phyloP scores from a whole-genome alignment of 2,888 invertebrate genomes.

The Rhynchonema sp. region DNA sequence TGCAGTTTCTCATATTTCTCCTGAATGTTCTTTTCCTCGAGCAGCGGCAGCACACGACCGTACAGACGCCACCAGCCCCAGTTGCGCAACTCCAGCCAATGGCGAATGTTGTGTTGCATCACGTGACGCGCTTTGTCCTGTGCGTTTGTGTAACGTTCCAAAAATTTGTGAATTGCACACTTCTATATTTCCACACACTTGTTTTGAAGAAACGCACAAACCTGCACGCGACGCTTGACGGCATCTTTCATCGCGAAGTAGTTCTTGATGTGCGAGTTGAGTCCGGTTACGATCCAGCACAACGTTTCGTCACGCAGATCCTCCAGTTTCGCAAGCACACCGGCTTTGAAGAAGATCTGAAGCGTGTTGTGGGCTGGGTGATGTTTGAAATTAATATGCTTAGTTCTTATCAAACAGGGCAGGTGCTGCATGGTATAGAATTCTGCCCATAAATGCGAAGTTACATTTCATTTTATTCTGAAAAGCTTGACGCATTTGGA shows the following conservation, averaged over 20 bases:
- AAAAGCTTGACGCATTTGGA: too few relatives aligned
- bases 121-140: slow-evolving; percentile 16
- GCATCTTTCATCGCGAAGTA: background rate
- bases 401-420: too few relatives aligned
- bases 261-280: slow-evolving; percentile 23
- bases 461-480: too few relatives aligned
- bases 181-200: too few relatives aligned
- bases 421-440: too few relatives aligned
- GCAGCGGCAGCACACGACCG: slow-evolving; percentile 78
- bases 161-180: too few relatives aligned
- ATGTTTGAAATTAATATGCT: too few relatives aligned
- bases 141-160: too few relatives aligned
- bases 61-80: slow-evolving; percentile 99
- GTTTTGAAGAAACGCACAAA: too few relatives aligned
- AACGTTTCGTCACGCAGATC: slow-evolving; percentile 98
- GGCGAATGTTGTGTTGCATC: slow-evolving; percentile 7
- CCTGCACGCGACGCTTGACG: background rate
- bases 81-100: slow-evolving; percentile 48
- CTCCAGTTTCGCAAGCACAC: slow-evolving; percentile 99
- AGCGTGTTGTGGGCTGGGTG: too few relatives aligned
- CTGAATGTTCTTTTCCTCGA: slow-evolving; percentile 42
- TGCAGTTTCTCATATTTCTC: background rate
- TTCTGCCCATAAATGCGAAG: too few relatives aligned
- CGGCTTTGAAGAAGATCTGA: slow-evolving; percentile 42
- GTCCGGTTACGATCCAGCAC: slow-evolving; percentile 72